A percentile compares a stretch with the other conserved stretches of the same genome.
Conservation (phyloP, 2,113 vertebrate species). For the Rhynchopsitta pachyrhyncha region DNA sequence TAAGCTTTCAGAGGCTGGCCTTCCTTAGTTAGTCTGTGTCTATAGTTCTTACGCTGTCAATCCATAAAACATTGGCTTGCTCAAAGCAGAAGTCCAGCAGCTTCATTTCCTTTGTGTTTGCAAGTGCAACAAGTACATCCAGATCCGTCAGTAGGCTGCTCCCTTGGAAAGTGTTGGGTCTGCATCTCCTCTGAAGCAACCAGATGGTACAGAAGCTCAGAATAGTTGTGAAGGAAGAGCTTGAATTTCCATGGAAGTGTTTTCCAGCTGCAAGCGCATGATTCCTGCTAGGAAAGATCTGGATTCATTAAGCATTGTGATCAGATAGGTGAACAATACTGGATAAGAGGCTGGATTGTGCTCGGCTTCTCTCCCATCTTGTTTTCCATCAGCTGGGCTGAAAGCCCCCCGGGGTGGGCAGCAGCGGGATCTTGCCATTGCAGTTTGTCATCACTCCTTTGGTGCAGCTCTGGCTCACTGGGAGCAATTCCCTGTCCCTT, state of each 20-base stretch:
- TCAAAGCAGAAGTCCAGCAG: neutral
- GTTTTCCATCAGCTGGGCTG: accelerated
- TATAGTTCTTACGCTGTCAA: neutral
- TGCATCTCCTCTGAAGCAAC: neutral
- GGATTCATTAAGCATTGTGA: neutral
- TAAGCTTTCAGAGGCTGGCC: neutral
- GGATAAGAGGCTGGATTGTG: accelerated
- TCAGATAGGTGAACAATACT: accelerated
- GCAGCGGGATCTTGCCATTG: accelerated
- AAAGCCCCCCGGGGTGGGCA: accelerated
- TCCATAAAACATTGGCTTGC: neutral
- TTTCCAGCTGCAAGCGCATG: neutral
- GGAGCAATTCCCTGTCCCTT: accelerated
- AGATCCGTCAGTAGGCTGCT: neutral
- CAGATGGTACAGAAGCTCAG: neutral
- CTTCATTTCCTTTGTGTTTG: neutral
- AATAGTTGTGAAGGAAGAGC: neutral
- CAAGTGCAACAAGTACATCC: neutral
- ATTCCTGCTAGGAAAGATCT: neutral
- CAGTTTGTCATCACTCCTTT: accelerated
- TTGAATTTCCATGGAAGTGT: neutral
- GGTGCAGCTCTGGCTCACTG: neutral
- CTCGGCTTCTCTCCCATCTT: neutral
- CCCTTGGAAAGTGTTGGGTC: accelerated
- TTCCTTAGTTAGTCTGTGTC: neutral